Evolutionary conservation across 2,797 vertebrate species (phyloP).

Genomic region (Gila robusta): DNA sequence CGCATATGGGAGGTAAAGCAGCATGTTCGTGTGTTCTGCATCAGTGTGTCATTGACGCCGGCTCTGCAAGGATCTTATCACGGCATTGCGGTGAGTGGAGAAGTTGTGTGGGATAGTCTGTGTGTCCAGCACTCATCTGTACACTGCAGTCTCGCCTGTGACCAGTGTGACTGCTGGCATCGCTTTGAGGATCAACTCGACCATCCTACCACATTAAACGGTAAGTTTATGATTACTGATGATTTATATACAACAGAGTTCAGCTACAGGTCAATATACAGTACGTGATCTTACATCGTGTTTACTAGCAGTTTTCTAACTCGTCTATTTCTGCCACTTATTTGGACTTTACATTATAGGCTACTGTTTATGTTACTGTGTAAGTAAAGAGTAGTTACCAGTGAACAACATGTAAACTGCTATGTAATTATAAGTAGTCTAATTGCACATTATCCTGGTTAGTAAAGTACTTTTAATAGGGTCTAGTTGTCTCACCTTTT

Average conservation of each 20-base stretch:
- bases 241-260: neutral
- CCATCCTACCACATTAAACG: neutral
- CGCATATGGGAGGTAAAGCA: neutral
- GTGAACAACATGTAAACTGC: neutral
- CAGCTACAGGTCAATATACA: conserved; percentile 23
- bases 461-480: neutral
- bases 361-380: neutral
- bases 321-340: neutral
- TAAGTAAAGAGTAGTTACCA: neutral
- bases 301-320: neutral
- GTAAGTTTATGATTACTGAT: neutral
- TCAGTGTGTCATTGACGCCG: conserved; percentile 37
- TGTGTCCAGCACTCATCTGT: neutral
- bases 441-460: neutral
- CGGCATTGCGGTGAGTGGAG: conserved; percentile 47
- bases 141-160: neutral
- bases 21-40: conserved; percentile 18
- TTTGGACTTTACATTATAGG: neutral
- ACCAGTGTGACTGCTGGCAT: neutral
- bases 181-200: neutral
- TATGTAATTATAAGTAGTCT: neutral
- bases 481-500: neutral
- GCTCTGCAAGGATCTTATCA: conserved; percentile 9
- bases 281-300: neutral
- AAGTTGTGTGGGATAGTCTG: conserved; percentile 44